Evolutionary conservation across 2,797 vertebrate species (phyloP).

Genomic region (Cossypha heuglini): DNA sequence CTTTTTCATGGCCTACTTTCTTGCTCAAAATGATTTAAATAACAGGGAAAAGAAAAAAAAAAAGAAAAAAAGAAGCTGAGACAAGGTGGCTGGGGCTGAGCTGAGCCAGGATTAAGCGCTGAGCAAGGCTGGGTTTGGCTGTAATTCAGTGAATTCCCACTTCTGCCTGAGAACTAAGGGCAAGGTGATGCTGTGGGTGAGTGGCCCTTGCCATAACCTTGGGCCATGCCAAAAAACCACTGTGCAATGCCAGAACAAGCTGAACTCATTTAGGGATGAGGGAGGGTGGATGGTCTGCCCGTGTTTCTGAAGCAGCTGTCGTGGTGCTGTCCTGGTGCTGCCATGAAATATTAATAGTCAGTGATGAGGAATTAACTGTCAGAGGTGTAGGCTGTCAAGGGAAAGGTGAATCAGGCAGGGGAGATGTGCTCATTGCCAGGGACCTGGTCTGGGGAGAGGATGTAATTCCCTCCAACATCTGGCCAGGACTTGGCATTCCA

Average conservation of each 20-base stretch:
- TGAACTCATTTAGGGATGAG: background rate
- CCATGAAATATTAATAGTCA: conserved; percentile 24
- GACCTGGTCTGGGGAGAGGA: fast-evolving
- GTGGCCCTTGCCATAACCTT: background rate
- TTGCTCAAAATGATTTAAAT: conserved; percentile 89
- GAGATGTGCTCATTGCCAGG: background rate
- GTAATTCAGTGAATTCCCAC: background rate
- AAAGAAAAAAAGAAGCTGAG: background rate
- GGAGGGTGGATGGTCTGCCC: fast-evolving
- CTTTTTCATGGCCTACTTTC: conserved; percentile 96
- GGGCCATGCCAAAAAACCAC: background rate
- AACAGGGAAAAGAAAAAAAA: conserved; percentile 68
- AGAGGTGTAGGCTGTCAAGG: background rate
- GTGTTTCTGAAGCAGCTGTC: background rate
- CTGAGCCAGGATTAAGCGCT: background rate
- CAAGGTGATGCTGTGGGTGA: fast-evolving
- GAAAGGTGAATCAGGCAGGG: background rate
- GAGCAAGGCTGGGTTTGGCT: background rate
- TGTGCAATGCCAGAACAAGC: fast-evolving
- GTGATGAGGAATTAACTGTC: conserved; percentile 18
- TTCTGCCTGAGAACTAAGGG: background rate
- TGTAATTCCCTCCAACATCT: fast-evolving
- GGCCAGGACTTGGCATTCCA: background rate
- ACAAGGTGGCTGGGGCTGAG: background rate
- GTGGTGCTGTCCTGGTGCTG: background rate